Evolutionary conservation across 2,797 vertebrate species (phyloP).

Genomic region (Sphaeramia orbicularis): DNA sequence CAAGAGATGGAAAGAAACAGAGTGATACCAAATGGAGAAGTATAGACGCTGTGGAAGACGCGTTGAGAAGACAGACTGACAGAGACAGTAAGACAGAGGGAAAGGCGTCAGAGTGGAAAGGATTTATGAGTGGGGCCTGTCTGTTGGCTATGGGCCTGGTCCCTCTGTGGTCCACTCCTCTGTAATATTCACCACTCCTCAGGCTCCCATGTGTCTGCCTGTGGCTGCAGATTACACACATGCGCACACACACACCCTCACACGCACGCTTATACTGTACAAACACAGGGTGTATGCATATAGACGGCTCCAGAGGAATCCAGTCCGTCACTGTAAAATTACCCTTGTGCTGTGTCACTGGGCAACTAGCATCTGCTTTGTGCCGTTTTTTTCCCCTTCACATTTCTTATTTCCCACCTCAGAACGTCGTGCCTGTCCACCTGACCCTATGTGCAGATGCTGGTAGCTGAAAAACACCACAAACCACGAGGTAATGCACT

Average conservation of each 20-base stretch:
- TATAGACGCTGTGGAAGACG: slow-evolving; percentile 36
- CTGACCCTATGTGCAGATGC: slow-evolving; percentile 37
- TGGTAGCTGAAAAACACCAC: neutral
- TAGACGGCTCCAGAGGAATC: slow-evolving; percentile 43
- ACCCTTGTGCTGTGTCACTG: slow-evolving; percentile 46
- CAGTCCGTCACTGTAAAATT: slow-evolving; percentile 59
- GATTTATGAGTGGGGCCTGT: slow-evolving; percentile 82
- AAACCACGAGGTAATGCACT: slow-evolving; percentile 7
- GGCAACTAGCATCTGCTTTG: slow-evolving; percentile 48
- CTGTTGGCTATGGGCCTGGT: slow-evolving; percentile 78
- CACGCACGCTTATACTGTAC: slow-evolving; percentile 46
- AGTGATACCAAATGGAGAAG: slow-evolving; percentile 48
- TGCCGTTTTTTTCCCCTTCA: slow-evolving; percentile 18
- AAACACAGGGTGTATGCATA: slow-evolving; percentile 37
- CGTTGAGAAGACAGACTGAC: slow-evolving; percentile 56
- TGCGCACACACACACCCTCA: slow-evolving; percentile 33
- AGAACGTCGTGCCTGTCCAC: slow-evolving; percentile 34
- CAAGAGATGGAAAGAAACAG: neutral
- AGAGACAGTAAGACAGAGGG: slow-evolving; percentile 52
- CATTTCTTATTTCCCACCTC: slow-evolving; percentile 6
- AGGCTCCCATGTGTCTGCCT: slow-evolving; percentile 84
- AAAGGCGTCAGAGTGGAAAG: slow-evolving; percentile 79
- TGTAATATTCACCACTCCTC: slow-evolving; percentile 82
- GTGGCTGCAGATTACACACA: slow-evolving; percentile 70
- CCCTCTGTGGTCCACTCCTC: slow-evolving; percentile 82